Percentiles rank a stretch among this genome's conserved stretches.
phyloP scores from a whole-genome alignment of 2,888 invertebrate genomes.

The Drepana falcataria region DNA sequence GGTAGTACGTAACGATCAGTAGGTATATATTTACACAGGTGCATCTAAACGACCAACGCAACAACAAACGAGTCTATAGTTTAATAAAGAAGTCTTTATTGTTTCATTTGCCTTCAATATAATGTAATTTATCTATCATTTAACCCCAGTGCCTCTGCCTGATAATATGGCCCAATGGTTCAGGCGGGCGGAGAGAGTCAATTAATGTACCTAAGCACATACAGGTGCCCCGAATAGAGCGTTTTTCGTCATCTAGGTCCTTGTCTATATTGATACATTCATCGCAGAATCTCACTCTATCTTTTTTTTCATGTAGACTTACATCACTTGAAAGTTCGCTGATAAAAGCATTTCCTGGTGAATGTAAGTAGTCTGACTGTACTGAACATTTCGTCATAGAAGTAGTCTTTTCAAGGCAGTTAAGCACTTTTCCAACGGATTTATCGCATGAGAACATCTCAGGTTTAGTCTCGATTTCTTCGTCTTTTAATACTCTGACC shows the following conservation, averaged over 20 bases:
- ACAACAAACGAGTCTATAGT: neutral
- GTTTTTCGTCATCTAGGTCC: constrained; percentile 6
- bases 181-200: constrained; percentile 44
- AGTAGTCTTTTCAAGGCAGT: constrained; percentile 29
- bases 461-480: constrained; percentile 36
- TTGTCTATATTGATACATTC: constrained; percentile 6
- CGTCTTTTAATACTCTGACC: constrained; percentile 46
- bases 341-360: constrained; percentile 14
- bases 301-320: constrained; percentile 13
- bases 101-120: neutral
- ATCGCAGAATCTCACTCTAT: constrained; percentile 28
- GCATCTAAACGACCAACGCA: neutral
- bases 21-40: neutral
- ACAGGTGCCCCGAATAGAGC: constrained; percentile 18
- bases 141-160: neutral
- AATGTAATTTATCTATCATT: neutral
- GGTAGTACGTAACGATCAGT: neutral
- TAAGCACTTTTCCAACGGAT: constrained; percentile 24
- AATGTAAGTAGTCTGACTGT: constrained; percentile 13
- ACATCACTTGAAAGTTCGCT: constrained; percentile 17
- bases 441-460: constrained; percentile 34
- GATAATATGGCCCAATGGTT: constrained; percentile 15
- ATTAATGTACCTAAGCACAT: constrained; percentile 46
- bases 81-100: neutral
- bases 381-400: constrained; percentile 22